Conservation (phyloP, 2,113 vertebrate species). For the Aplodontia rufa region DNA sequence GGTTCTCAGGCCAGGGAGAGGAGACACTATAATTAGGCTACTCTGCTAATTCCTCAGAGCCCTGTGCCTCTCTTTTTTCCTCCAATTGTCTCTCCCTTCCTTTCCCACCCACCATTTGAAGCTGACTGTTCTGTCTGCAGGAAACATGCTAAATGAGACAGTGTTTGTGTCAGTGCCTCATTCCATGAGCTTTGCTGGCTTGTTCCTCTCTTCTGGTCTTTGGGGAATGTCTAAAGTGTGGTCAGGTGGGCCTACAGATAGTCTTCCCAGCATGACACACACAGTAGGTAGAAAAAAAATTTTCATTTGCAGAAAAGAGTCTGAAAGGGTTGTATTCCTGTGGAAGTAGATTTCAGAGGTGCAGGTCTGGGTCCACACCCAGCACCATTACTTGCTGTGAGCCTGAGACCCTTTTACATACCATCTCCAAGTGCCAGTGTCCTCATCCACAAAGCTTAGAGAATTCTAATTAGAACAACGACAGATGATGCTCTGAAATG, state of each 20-base stretch:
- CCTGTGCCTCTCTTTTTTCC: conserved; percentile 64
- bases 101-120: conserved; percentile 69
- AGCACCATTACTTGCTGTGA: not conserved
- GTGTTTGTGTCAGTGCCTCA: conserved; percentile 16
- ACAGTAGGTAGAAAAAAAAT: not conserved
- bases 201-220: not conserved
- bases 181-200: not conserved
- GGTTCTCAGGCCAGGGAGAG: conserved; percentile 49
- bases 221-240: not conserved
- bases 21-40: conserved; percentile 70
- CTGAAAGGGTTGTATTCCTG: not conserved
- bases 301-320: not conserved
- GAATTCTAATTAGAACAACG: not conserved
- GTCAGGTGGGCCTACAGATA: not conserved
- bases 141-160: conserved; percentile 60
- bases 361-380: not conserved
- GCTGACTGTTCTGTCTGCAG: conserved; percentile 60
- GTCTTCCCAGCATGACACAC: not conserved
- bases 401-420: fast-evolving
- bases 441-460: not conserved
- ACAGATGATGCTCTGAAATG: not conserved
- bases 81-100: conserved; percentile 76
- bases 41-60: conserved; percentile 63
- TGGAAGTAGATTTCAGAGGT: not conserved
- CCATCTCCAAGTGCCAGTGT: not conserved